phyloP scores from a whole-genome alignment of 1,140 invertebrate species.

The Penaeus vannamei region DNA sequence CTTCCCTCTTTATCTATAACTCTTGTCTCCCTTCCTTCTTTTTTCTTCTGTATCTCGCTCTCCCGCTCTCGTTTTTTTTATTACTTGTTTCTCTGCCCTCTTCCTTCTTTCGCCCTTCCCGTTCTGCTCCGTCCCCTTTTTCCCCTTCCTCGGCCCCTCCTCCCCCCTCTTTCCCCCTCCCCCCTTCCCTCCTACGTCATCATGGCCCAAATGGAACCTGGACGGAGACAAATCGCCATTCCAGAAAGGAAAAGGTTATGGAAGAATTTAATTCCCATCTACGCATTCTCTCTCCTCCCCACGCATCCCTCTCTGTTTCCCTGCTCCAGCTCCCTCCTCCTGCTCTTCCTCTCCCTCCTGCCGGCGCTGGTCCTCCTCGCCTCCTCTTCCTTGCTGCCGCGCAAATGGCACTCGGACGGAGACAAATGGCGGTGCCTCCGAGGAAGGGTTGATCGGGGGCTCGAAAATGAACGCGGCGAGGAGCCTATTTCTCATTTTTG shows the following conservation, averaged over 20 bases:
- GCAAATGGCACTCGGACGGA: conserved; percentile 36
- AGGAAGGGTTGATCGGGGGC: conserved; percentile 44
- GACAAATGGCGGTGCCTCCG: conserved; percentile 46
- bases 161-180: conserved; percentile 16
- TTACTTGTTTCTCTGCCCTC: not conserved
- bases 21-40: too few species aligned
- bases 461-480: conserved; percentile 42
- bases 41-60: conserved; percentile 1
- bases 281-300: conserved; percentile 3
- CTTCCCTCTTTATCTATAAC: too few species aligned
- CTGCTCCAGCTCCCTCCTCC: conserved; percentile 4
- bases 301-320: conserved; percentile 22
- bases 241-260: conserved; percentile 40
- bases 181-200: conserved; percentile 32
- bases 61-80: not conserved
- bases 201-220: conserved; percentile 55
- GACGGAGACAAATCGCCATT: conserved; percentile 51
- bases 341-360: conserved; percentile 23
- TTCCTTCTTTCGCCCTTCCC: conserved; percentile 4
- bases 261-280: conserved; percentile 26
- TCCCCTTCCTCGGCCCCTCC: not conserved
- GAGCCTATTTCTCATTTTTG: conserved; percentile 58
- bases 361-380: not conserved
- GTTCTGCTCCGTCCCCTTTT: not conserved
- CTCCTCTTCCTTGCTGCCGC: conserved; percentile 11